These are phyloP conservation scores for Electrophaes corylata DNA, from an alignment of 2,888 invertebrate genomes.

Conservation along the genomic window DNA sequence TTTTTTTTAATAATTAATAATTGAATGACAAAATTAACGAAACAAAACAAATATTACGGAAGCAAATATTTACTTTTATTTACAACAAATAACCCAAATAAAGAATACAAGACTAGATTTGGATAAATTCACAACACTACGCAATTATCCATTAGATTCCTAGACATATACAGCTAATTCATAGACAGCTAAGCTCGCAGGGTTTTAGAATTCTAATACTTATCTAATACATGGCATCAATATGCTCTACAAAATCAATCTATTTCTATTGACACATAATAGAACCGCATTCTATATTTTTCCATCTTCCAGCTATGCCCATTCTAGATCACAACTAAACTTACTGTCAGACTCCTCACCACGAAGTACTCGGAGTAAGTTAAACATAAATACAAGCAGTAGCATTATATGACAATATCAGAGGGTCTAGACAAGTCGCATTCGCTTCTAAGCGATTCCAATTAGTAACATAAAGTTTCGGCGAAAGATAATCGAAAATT, in stretches of 20 bases:
- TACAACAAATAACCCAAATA: too few species aligned
- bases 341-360: background rate
- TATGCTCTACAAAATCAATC: background rate
- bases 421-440: background rate
- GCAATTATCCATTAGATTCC: too few species aligned
- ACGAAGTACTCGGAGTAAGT: constrained; percentile 6
- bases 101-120: too few species aligned
- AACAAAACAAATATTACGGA: too few species aligned
- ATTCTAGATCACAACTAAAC: background rate
- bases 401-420: background rate
- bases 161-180: too few species aligned
- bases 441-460: background rate
- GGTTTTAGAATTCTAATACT: too few species aligned
- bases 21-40: too few species aligned
- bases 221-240: background rate
- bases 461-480: too few species aligned
- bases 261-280: constrained; percentile 2
- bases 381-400: constrained; percentile 28
- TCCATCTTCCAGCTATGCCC: background rate
- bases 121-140: too few species aligned
- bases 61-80: too few species aligned
- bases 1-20: too few species aligned
- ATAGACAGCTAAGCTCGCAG: too few species aligned
- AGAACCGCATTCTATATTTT: background rate
- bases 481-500: background rate